Conservation (phyloP, 1,140 invertebrate genomes). For the Vanessa tameamea region DNA sequence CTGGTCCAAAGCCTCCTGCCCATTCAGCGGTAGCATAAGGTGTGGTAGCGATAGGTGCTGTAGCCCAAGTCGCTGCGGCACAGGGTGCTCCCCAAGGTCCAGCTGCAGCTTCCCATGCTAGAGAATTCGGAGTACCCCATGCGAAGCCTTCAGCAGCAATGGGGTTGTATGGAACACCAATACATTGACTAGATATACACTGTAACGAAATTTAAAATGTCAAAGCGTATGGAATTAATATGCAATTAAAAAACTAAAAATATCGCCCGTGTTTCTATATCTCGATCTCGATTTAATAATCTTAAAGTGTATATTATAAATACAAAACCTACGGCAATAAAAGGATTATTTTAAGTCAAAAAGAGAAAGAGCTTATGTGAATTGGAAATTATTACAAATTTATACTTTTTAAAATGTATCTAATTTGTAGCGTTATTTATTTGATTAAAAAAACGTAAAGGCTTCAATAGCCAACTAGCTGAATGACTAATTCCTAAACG, state of each 20-base stretch:
- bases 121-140: background rate
- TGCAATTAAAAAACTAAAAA: too few species aligned
- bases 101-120: slow-evolving; percentile 9
- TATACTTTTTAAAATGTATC: too few species aligned
- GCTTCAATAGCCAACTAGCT: background rate
- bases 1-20: slow-evolving; percentile 13
- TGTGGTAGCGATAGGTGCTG: slow-evolving; percentile 6
- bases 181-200: slow-evolving; percentile 25
- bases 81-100: background rate
- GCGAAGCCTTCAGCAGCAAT: slow-evolving; percentile 8
- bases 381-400: too few species aligned
- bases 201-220: background rate
- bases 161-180: slow-evolving; percentile 18
- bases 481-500: background rate
- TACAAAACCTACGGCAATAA: too few species aligned
- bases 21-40: slow-evolving; percentile 29
- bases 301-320: too few species aligned
- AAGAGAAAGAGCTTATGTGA: too few species aligned
- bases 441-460: too few species aligned
- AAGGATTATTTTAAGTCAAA: too few species aligned
- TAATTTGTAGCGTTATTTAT: too few species aligned
- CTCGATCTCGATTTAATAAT: too few species aligned
- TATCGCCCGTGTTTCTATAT: too few species aligned
- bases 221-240: too few species aligned
- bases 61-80: background rate